phyloP scores from a whole-genome alignment of 2,888 invertebrate species.

The Pyrochroa serraticornis region DNA sequence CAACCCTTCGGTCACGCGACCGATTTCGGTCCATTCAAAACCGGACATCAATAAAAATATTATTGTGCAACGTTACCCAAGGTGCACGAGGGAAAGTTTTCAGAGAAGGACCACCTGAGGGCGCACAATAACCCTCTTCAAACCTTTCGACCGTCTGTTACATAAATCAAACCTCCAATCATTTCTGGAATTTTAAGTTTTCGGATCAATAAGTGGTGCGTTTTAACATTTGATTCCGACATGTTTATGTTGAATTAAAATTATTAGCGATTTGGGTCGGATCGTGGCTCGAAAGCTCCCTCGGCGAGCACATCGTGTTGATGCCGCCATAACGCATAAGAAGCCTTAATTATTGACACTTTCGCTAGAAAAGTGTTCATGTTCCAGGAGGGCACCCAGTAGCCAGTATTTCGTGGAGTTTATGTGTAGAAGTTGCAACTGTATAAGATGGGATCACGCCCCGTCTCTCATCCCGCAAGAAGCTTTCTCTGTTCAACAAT shows the following conservation, averaged over 20 bases:
- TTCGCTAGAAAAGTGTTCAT: slow-evolving; percentile 17
- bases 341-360: slow-evolving; percentile 23
- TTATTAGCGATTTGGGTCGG: no score
- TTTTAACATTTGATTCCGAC: no score
- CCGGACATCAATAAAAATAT: slow-evolving; percentile 8
- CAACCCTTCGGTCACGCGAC: background rate
- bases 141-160: no score
- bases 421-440: slow-evolving; percentile 50
- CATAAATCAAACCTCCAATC: no score
- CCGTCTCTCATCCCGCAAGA: slow-evolving; percentile 43
- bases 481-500: slow-evolving; percentile 32
- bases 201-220: no score
- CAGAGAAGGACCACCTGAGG: slow-evolving; percentile 13
- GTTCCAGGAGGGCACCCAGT: slow-evolving; percentile 42
- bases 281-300: no score
- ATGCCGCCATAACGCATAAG: slow-evolving; percentile 1
- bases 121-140: background rate
- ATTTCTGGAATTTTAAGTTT: no score
- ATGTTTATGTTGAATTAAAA: no score
- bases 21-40: no score
- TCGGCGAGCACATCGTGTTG: no score
- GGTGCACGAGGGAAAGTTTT: slow-evolving; percentile 28
- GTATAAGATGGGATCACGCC: slow-evolving; percentile 43
- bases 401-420: slow-evolving; percentile 55
- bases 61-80: slow-evolving; percentile 22